Evolutionary conservation across 64 coral and sea anemone genomes (phyloP).

Genomic region (Actinia equina): DNA sequence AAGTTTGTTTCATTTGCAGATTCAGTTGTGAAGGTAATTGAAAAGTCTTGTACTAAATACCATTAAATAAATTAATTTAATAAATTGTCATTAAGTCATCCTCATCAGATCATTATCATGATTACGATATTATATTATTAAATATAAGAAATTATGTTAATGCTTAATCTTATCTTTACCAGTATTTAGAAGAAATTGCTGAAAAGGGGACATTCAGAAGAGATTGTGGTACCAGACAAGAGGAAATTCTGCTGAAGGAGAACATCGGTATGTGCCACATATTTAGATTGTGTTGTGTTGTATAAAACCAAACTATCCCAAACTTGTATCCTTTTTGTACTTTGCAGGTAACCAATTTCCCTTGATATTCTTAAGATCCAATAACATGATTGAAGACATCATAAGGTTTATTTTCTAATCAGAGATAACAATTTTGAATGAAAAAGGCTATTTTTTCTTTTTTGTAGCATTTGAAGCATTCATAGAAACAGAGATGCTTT

Average conservation of each 20-base stretch:
- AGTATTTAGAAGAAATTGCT: conserved; percentile 6
- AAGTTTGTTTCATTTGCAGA: not conserved
- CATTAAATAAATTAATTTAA: not conserved
- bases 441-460: too few relatives aligned
- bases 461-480: too few relatives aligned
- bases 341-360: too few relatives aligned
- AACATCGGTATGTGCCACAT: not conserved
- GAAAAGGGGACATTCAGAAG: not conserved
- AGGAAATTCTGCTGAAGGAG: not conserved
- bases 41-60: not conserved
- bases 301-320: not conserved
- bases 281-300: not conserved
- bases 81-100: not conserved
- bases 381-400: too few relatives aligned
- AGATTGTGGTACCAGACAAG: not conserved
- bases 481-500: too few relatives aligned
- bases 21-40: not conserved
- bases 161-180: not conserved
- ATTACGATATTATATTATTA: not conserved
- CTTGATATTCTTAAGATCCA: too few relatives aligned
- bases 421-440: too few relatives aligned
- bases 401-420: too few relatives aligned
- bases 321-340: too few relatives aligned
- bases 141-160: not conserved
- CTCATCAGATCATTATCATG: not conserved